phyloP scores from a whole-genome alignment of 2,797 vertebrate genomes.

The Phoeniculus purpureus region DNA sequence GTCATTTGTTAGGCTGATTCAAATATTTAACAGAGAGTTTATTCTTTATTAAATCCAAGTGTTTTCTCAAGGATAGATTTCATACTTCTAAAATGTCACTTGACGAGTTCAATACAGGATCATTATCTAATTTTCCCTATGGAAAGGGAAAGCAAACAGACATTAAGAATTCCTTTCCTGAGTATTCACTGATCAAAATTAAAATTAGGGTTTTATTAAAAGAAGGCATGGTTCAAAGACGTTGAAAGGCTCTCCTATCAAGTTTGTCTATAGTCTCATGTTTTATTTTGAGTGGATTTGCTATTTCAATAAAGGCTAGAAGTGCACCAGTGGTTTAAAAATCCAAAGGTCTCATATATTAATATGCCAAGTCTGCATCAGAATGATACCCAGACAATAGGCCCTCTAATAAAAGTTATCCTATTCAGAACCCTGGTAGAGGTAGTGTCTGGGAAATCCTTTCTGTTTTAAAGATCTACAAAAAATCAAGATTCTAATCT shows the following conservation, averaged over 20 bases:
- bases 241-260: background rate
- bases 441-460: background rate
- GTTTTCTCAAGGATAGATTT: background rate
- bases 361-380: background rate
- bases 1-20: background rate
- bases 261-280: background rate
- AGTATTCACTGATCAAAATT: background rate
- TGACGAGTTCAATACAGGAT: background rate
- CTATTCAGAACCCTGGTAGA: background rate
- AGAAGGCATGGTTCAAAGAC: background rate
- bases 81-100: background rate
- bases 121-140: background rate
- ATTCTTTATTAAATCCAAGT: background rate
- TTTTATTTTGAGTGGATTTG: constrained; percentile 22
- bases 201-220: background rate
- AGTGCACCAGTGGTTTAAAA: background rate
- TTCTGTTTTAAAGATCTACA: background rate
- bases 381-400: background rate
- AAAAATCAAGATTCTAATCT: background rate
- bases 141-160: background rate
- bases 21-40: background rate
- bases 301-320: constrained; percentile 1
- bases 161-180: background rate
- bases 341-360: background rate
- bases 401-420: background rate